phyloP scores from a whole-genome alignment of 2,113 vertebrate species.

The Myiopsitta monachus region DNA sequence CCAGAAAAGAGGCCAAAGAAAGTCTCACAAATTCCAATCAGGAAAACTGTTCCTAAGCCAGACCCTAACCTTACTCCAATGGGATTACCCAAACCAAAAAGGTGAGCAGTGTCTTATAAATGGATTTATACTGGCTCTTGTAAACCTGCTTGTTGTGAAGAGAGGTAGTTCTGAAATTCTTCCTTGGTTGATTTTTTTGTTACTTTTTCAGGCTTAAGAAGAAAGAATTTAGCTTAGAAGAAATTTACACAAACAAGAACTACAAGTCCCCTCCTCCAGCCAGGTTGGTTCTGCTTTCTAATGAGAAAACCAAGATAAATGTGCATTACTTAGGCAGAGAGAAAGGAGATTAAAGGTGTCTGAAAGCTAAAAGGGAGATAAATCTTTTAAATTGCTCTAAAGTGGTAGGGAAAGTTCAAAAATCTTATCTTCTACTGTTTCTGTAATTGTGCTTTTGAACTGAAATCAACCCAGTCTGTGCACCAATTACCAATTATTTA shows the following conservation, averaged over 20 bases:
- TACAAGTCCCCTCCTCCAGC: constrained; percentile 88
- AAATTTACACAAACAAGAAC: constrained; percentile 99
- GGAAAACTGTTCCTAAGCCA: constrained; percentile 86
- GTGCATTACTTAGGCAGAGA: background rate
- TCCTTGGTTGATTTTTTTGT: background rate
- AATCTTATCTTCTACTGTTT: background rate
- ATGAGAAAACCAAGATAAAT: background rate
- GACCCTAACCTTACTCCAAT: constrained; percentile 92
- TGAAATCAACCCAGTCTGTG: background rate
- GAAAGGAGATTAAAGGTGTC: background rate
- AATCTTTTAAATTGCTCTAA: background rate
- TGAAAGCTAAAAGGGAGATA: background rate
- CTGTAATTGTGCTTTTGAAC: background rate
- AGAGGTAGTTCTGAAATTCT: background rate
- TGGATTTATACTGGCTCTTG: background rate
- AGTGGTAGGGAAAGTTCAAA: background rate
- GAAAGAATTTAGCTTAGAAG: constrained; percentile 96
- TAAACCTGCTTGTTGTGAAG: background rate
- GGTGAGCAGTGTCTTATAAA: constrained; percentile 73
- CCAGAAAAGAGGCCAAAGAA: constrained; percentile 79
- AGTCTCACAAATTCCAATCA: constrained; percentile 93
- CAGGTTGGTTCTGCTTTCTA: constrained; percentile 77
- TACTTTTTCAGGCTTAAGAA: constrained; percentile 87
- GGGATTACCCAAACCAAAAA: constrained; percentile 94
- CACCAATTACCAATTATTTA: background rate